These are phyloP conservation scores for Jordanella pulchra DNA, from an alignment of 2,797 vertebrate genomes.

Conservation along the genomic window DNA sequence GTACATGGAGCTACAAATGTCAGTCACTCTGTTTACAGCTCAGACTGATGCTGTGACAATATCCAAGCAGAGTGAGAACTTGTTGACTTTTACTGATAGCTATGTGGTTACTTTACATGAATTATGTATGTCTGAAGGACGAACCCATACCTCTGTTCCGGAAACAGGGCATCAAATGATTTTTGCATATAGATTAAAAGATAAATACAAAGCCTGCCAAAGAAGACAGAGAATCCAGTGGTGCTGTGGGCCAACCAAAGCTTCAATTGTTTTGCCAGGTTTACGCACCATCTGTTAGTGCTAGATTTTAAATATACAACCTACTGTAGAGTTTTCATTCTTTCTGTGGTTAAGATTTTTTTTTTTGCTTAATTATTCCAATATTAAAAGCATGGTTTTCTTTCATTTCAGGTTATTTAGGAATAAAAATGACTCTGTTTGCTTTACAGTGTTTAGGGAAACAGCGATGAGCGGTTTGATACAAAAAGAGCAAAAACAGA, in stretches of 20 bases:
- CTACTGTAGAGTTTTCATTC: background rate
- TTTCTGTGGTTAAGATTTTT: background rate
- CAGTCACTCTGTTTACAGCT: constrained; percentile 23
- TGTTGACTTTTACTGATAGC: constrained; percentile 2
- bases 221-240: background rate
- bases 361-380: background rate
- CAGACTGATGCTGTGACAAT: constrained; percentile 8
- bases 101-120: too few species aligned
- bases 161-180: background rate
- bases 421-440: background rate
- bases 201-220: background rate
- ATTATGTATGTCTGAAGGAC: background rate
- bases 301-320: background rate
- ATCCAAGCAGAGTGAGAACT: constrained; percentile 6
- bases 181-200: background rate
- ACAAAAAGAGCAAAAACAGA: background rate
- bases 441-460: background rate
- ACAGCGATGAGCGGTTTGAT: background rate
- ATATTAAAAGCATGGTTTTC: background rate
- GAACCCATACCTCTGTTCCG: background rate
- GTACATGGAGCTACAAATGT: constrained; percentile 18
- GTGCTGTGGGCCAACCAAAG: background rate
- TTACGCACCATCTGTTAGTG: background rate
- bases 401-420: background rate
- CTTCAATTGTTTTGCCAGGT: too few species aligned